Conservation (phyloP, 2,888 invertebrate species). For the Nomada hirtipes region DNA sequence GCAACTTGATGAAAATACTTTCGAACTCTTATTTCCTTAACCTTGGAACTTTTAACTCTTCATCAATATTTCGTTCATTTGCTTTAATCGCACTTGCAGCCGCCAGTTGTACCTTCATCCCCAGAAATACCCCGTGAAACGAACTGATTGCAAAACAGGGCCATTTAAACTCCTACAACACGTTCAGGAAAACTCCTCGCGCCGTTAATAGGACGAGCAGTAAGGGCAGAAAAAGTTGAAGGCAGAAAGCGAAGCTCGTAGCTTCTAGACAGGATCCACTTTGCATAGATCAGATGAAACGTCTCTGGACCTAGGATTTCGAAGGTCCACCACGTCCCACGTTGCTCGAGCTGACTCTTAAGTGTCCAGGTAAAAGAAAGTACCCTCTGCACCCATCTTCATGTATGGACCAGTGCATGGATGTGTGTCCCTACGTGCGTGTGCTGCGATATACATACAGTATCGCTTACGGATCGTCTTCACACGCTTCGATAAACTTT, state of each 20-base stretch:
- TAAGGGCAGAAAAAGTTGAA: not conserved
- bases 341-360: slow-evolving; percentile 1
- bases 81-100: no score
- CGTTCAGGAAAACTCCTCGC: not conserved
- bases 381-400: not conserved
- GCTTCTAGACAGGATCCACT: not conserved
- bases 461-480: not conserved
- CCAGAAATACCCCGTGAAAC: no score
- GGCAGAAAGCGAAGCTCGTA: not conserved
- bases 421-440: not conserved
- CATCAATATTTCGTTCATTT: no score
- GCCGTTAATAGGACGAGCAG: not conserved
- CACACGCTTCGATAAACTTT: no score
- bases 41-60: no score
- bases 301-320: slow-evolving; percentile 6
- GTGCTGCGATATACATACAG: not conserved
- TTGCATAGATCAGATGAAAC: slow-evolving; percentile 22
- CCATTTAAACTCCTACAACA: not conserved
- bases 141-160: no score
- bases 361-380: not conserved
- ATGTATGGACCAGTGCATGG: not conserved
- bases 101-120: no score
- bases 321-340: slow-evolving; percentile 3
- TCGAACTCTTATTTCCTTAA: no score
- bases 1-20: no score